Evolutionary conservation across 2,113 vertebrate genomes (phyloP).

Genomic region (Cygnus buccinator): DNA sequence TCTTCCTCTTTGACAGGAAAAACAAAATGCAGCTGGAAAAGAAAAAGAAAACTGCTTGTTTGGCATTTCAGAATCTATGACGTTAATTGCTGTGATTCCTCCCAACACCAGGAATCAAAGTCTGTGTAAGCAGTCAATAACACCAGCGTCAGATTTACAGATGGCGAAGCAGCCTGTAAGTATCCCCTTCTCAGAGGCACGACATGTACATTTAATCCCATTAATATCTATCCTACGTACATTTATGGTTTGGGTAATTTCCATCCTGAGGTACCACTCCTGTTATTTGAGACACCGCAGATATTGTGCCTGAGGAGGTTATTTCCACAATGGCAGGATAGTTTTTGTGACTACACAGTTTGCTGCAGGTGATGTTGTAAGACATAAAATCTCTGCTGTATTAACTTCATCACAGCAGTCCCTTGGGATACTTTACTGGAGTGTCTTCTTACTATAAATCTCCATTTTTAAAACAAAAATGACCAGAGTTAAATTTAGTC

Average conservation of each 20-base stretch:
- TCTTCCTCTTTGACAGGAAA: neutral
- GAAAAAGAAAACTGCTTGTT: neutral
- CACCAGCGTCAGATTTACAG: neutral
- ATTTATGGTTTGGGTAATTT: neutral
- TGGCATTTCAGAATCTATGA: neutral
- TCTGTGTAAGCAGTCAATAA: neutral
- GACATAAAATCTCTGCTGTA: conserved; percentile 16
- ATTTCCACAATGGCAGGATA: neutral
- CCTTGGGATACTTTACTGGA: neutral
- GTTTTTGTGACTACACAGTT: neutral
- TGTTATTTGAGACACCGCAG: neutral
- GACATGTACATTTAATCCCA: neutral
- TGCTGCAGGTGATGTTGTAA: neutral
- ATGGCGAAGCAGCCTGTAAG: neutral
- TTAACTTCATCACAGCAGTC: neutral
- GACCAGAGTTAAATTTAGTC: conserved; percentile 21
- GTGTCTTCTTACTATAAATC: neutral
- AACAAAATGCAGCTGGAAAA: neutral
- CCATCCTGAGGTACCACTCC: neutral
- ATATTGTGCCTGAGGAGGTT: neutral
- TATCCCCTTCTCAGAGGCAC: neutral
- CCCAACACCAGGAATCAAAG: neutral
- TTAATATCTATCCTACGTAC: neutral
- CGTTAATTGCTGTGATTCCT: neutral
- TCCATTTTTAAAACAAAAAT: conserved; percentile 20